Evolutionary conservation across 2,888 invertebrate species (phyloP).

Genomic region (Microdon myrmicae): DNA sequence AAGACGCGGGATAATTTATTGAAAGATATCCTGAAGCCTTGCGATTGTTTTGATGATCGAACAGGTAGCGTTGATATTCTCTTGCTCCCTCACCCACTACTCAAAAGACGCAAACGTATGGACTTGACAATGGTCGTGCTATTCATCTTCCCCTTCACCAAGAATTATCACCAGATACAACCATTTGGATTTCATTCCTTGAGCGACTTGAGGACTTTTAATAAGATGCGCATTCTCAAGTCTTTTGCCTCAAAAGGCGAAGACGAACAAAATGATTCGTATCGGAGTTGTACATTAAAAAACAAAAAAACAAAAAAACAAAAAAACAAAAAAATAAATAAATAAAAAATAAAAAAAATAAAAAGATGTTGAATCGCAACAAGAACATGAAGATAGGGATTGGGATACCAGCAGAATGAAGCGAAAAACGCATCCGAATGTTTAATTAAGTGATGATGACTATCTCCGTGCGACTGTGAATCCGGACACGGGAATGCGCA

Average conservation of each 20-base stretch:
- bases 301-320: slow-evolving; percentile 9
- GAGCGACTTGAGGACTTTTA: slow-evolving; percentile 15
- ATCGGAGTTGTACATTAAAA: too few relatives aligned
- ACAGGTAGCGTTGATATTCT: slow-evolving; percentile 35
- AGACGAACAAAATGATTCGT: too few relatives aligned
- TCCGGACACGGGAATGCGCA: slow-evolving; percentile 30
- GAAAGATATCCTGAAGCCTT: slow-evolving; percentile 30
- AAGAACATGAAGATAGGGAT: too few relatives aligned
- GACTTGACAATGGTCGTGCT: neutral
- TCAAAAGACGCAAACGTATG: too few relatives aligned
- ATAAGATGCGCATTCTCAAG: slow-evolving; percentile 48
- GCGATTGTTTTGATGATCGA: slow-evolving; percentile 47
- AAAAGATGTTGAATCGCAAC: too few relatives aligned
- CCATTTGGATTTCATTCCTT: slow-evolving; percentile 17
- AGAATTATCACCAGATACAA: slow-evolving; percentile 30
- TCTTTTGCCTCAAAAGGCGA: too few relatives aligned
- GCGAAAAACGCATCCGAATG: slow-evolving; percentile 43
- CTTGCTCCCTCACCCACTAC: slow-evolving; percentile 22
- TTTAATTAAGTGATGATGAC: slow-evolving; percentile 52
- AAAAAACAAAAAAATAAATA: neutral
- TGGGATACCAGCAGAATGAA: too few relatives aligned
- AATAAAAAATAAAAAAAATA: slow-evolving; percentile 10
- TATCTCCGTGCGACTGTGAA: slow-evolving; percentile 40
- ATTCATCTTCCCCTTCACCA: slow-evolving; percentile 1
- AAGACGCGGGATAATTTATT: slow-evolving; percentile 45